These are phyloP conservation scores for Drosophila hamatofila DNA, from an alignment of 2,888 invertebrate species.

Conservation along the genomic window DNA sequence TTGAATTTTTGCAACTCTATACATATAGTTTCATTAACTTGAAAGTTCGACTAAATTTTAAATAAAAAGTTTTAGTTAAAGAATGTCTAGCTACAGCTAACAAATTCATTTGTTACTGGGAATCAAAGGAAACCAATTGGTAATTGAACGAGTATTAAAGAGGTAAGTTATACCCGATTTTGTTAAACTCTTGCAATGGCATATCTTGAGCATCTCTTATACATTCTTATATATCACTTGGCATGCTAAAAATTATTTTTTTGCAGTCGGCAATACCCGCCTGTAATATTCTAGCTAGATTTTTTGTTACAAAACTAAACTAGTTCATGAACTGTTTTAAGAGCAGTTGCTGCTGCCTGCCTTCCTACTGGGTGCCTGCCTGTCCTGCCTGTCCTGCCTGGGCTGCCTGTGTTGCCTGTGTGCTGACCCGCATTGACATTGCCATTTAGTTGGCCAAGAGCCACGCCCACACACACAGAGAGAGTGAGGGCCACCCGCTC, in stretches of 20 bases:
- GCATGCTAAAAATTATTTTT: background rate
- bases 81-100: no score
- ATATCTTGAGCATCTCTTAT: background rate
- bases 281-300: no score
- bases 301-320: constrained; percentile 7
- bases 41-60: no score
- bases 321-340: constrained; percentile 19
- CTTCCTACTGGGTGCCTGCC: constrained; percentile 1
- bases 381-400: background rate
- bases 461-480: constrained; percentile 6
- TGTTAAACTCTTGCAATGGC: background rate
- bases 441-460: constrained; percentile 54
- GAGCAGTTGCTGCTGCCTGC: constrained; percentile 27
- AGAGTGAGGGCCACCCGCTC: constrained; percentile 21
- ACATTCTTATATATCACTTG: no score
- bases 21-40: no score
- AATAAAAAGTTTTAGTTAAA: no score
- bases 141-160: background rate
- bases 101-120: no score
- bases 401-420: constrained; percentile 22
- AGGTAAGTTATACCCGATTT: background rate
- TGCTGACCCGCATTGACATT: constrained; percentile 66
- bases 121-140: no score
- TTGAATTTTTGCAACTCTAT: no score
- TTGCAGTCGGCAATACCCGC: background rate